phyloP scores from a whole-genome alignment of 2,797 vertebrate genomes.

The Graptemys geographica region DNA sequence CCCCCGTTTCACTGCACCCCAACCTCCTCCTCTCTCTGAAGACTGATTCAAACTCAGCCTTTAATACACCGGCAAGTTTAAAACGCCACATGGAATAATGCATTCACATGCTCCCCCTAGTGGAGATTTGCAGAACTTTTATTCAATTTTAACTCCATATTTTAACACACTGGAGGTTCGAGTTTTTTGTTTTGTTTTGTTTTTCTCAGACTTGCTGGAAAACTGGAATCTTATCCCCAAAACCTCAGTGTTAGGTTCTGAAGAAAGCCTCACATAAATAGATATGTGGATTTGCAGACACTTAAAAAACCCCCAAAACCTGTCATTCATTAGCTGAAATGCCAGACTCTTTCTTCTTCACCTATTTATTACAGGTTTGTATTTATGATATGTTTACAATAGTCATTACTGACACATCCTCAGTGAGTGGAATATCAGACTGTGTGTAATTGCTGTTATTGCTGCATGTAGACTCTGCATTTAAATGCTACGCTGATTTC shows the following conservation, averaged over 20 bases:
- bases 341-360: background rate
- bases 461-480: background rate
- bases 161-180: fast-evolving
- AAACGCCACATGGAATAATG: background rate
- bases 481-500: background rate
- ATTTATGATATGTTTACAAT: background rate
- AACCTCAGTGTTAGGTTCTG: background rate
- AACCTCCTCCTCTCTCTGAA: background rate
- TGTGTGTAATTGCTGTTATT: background rate
- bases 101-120: constrained; percentile 66
- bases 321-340: constrained; percentile 1
- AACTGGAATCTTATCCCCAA: background rate
- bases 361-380: background rate
- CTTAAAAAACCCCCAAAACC: background rate
- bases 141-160: background rate
- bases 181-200: background rate
- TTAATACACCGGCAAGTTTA: background rate
- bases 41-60: background rate
- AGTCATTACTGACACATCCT: background rate
- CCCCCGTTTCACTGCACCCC: background rate
- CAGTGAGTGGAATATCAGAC: background rate
- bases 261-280: background rate
- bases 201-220: background rate
- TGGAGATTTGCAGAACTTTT: constrained; percentile 28
- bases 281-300: background rate